Evolutionary conservation across 1,140 invertebrate genomes (phyloP).

Genomic region (Sycobia sp.): DNA sequence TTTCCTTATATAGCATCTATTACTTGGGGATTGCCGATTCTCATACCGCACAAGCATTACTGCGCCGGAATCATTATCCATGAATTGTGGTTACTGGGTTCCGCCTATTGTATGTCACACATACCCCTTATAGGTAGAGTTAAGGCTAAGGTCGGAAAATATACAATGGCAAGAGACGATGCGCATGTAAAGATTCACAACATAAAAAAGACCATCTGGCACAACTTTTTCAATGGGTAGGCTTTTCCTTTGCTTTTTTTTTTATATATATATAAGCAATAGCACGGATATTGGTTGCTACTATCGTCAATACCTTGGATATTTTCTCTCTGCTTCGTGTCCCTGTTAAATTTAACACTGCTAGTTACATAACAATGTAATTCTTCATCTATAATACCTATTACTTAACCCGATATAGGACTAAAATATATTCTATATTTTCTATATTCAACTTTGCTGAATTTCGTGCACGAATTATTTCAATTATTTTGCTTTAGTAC

Average conservation of each 20-base stretch:
- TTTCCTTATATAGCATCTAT: slow-evolving; percentile 57
- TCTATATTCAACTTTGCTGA: no score
- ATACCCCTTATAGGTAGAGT: neutral
- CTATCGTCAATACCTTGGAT: no score
- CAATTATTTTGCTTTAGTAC: no score
- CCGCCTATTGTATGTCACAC: slow-evolving; percentile 59
- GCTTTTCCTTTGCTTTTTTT: neutral
- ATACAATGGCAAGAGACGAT: slow-evolving; percentile 38
- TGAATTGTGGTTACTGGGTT: slow-evolving; percentile 57
- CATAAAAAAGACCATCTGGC: slow-evolving; percentile 54
- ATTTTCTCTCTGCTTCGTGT: no score
- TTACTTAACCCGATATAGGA: no score
- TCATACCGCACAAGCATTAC: neutral
- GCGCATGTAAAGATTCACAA: slow-evolving; percentile 53
- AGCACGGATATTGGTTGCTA: no score
- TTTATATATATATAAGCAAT: no score
- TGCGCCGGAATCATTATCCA: slow-evolving; percentile 51
- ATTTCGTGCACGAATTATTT: no score
- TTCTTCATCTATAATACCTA: no score
- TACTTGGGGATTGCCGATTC: slow-evolving; percentile 20
- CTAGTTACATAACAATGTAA: no score
- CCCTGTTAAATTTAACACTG: no score
- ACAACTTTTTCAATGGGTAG: slow-evolving; percentile 62
- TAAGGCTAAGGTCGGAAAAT: slow-evolving; percentile 10
- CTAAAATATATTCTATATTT: no score